A percentile compares a stretch with the other conserved stretches of the same genome.
These are phyloP conservation scores for Myotis vivesi DNA, from an alignment of 2,797 vertebrate species.

Conservation along the genomic window DNA sequence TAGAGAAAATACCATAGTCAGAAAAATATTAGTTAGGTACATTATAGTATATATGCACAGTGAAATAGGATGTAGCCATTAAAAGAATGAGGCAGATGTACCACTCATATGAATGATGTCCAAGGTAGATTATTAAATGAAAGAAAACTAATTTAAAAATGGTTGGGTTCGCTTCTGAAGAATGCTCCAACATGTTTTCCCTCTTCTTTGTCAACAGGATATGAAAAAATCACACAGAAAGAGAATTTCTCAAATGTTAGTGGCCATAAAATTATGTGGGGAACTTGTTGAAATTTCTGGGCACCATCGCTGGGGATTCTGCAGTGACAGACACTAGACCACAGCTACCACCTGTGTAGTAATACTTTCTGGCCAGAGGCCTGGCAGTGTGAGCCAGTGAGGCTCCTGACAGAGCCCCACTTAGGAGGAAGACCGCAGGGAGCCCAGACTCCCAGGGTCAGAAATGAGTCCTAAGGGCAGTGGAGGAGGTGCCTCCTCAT, in stretches of 20 bases:
- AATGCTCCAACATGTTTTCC: background rate
- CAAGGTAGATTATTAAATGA: background rate
- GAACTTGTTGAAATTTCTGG: background rate
- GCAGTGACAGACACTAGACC: background rate
- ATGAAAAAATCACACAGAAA: background rate
- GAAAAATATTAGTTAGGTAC: conserved; percentile 11
- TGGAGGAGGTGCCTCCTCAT: background rate
- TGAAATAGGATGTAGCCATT: background rate
- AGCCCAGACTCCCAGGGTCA: background rate
- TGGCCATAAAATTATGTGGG: background rate
- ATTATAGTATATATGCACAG: background rate
- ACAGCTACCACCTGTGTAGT: background rate
- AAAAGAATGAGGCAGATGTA: conserved; percentile 30
- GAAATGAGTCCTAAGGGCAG: background rate
- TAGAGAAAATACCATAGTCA: background rate
- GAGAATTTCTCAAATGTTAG: background rate
- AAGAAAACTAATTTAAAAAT: background rate
- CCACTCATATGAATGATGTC: background rate
- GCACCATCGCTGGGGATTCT: background rate
- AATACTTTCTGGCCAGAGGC: background rate
- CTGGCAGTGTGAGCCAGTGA: background rate
- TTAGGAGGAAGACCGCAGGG: background rate
- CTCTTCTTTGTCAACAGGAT: background rate
- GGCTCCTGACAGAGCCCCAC: background rate
- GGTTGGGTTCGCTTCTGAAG: background rate